Evolutionary conservation across 2,888 invertebrate species (phyloP), one percentile per base, ranked within the genome.

Genomic region (Resseliella maxima): DNA sequence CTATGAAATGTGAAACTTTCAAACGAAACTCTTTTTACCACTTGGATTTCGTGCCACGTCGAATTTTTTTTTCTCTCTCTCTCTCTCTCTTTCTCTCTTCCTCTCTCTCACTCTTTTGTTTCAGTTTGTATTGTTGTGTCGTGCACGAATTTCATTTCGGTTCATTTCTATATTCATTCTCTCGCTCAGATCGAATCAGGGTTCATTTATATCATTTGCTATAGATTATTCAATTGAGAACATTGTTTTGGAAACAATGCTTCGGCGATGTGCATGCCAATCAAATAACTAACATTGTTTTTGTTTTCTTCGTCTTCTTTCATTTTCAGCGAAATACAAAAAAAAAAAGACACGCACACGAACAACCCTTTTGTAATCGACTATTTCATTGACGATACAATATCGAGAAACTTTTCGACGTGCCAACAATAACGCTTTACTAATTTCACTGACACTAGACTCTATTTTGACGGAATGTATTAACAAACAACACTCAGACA

Each of bases 151-250:
- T 18, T 18, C 18, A 50, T 50, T 2, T 18, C 8, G 8, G 24
- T 59, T n/a, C 24, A 24, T 24, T 31, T 31, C 31, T 72, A 35
- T 2, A 50, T 21, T 2, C 2, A 50, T 5, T 6, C 27, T 5
- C 31, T 35, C 3, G 15, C 3, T 31, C 72, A 35, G 2, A 72
- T 72, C 72, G 72, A 72, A 72, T 72, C 72, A 72, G 35, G 72
- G 72, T 72, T 72, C 72, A 72, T 72, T 72, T 35, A 31, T 72
- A 72, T 72, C 72, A 72, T 72, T 72, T 72, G 72, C 72, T n/a
- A 72, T 72, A 31, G 72, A 72, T 72, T 72, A 72, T 72, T 72
- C 72, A 72, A 72, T 72, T 72, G 72, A 31, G 31, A 72, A 72
- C 72, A 72, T 72, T 72, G 72, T 72, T 72, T 72, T 72, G 72